Percentiles rank a stretch among this genome's conserved stretches.
These are phyloP conservation scores for Denticeps clupeoides DNA, from an alignment of 2,797 vertebrate species.

Conservation along the genomic window DNA sequence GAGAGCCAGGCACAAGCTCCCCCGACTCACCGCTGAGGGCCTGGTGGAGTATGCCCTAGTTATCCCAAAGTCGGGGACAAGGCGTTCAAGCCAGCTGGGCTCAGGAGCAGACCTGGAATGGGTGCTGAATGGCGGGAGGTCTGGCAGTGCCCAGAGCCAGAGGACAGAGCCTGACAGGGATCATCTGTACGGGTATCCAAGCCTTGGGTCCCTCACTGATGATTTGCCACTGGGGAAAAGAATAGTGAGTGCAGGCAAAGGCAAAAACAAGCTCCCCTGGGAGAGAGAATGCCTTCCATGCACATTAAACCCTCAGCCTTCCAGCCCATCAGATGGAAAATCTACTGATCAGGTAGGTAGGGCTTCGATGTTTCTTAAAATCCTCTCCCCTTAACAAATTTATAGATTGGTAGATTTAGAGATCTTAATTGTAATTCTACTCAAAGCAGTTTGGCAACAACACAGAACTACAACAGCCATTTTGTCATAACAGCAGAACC, in stretches of 20 bases:
- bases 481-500: too few species aligned
- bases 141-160: slow-evolving; percentile 63
- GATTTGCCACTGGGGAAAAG: slow-evolving; percentile 54
- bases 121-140: slow-evolving; percentile 66
- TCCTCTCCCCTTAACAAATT: too few species aligned
- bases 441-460: too few species aligned
- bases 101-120: slow-evolving; percentile 74
- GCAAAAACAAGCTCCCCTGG: slow-evolving; percentile 89
- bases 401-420: too few species aligned
- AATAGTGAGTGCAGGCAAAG: slow-evolving; percentile 78
- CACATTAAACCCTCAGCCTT: slow-evolving; percentile 39
- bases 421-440: too few species aligned
- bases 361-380: too few species aligned
- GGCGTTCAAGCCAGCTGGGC: slow-evolving; percentile 37
- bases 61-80: slow-evolving; percentile 56
- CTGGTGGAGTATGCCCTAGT: slow-evolving; percentile 68
- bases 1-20: slow-evolving; percentile 67
- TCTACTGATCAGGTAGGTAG: slow-evolving; percentile 50
- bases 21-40: slow-evolving; percentile 60
- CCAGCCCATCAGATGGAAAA: slow-evolving; percentile 35
- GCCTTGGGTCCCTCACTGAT: slow-evolving; percentile 43
- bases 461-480: too few species aligned
- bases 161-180: slow-evolving; percentile 46
- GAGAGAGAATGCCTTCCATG: slow-evolving; percentile 54
- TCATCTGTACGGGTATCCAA: slow-evolving; percentile 43